phyloP scores from a whole-genome alignment of 1,140 invertebrate genomes.

The Hyles euphorbiae region DNA sequence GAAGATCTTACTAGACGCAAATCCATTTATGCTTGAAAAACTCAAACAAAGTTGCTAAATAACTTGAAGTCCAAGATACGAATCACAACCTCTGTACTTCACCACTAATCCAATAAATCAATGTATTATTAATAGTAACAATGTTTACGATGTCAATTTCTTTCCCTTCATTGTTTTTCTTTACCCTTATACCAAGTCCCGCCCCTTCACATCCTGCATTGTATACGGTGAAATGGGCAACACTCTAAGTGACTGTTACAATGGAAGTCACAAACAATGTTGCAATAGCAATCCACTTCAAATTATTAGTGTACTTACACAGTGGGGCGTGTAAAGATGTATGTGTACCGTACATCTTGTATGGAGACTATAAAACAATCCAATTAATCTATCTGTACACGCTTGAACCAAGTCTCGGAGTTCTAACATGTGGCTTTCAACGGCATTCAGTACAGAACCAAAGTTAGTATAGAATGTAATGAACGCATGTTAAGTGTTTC shows the following conservation, averaged over 20 bases:
- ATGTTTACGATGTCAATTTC: too few relatives aligned
- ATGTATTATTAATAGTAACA: too few relatives aligned
- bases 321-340: slow-evolving; percentile 12
- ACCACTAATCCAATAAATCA: too few relatives aligned
- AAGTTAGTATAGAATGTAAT: not conserved
- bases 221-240: slow-evolving; percentile 7
- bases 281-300: slow-evolving; percentile 26
- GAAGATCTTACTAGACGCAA: too few relatives aligned
- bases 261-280: slow-evolving; percentile 16
- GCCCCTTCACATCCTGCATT: slow-evolving; percentile 5
- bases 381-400: slow-evolving; percentile 6
- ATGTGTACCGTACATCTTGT: slow-evolving; percentile 9
- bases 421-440: too few relatives aligned
- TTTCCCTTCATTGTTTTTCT: too few relatives aligned
- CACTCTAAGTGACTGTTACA: slow-evolving; percentile 8
- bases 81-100: too few relatives aligned
- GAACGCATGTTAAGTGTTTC: slow-evolving; percentile 8
- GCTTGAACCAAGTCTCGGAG: not conserved
- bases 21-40: too few relatives aligned
- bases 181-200: too few relatives aligned
- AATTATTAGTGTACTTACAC: slow-evolving; percentile 19
- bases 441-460: not conserved
- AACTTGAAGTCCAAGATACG: too few relatives aligned
- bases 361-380: slow-evolving; percentile 15
- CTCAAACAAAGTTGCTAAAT: too few relatives aligned